Conservation (phyloP, 1,140 invertebrate species). For the Nasonia longicornis region DNA sequence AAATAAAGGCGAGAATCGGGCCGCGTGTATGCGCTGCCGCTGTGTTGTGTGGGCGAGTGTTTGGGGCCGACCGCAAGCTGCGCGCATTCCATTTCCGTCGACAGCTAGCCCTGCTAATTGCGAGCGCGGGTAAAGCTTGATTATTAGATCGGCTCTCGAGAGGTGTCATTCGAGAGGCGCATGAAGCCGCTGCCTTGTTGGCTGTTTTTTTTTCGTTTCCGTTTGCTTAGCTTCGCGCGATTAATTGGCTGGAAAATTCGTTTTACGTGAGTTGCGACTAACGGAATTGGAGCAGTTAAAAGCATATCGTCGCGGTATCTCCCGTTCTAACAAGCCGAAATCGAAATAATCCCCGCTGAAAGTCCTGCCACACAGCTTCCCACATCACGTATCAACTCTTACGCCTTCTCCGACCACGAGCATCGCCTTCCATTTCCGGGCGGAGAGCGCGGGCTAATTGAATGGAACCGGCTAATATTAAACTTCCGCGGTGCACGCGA, state of each 20-base stretch:
- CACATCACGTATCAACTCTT: conserved; percentile 1
- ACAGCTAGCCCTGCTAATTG: not conserved
- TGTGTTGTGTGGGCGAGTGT: not conserved
- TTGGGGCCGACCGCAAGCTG: not conserved
- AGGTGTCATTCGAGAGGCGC: not conserved
- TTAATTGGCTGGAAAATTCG: no score
- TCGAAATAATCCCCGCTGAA: no score
- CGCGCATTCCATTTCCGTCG: conserved; percentile 11
- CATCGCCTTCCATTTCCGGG: conserved; percentile 23
- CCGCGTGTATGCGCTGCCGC: not conserved
- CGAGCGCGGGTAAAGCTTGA: not conserved
- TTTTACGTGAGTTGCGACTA: no score
- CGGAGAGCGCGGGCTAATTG: conserved; percentile 9
- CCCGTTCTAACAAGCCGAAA: no score
- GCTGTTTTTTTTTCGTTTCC: not conserved
- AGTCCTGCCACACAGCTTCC: no score
- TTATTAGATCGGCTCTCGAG: not conserved
- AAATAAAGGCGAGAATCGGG: conserved; percentile 17
- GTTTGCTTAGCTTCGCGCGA: no score
- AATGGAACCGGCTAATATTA: conserved; percentile 33
- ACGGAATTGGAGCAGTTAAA: no score
- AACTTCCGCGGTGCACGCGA: conserved; percentile 12
- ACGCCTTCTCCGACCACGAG: conserved; percentile 2
- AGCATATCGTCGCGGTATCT: no score
- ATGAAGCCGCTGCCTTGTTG: not conserved